These are phyloP conservation scores for Heliocidaris tuberculata DNA, from an alignment of 35 echinoderm and acorn worm genomes.

Conservation along the genomic window DNA sequence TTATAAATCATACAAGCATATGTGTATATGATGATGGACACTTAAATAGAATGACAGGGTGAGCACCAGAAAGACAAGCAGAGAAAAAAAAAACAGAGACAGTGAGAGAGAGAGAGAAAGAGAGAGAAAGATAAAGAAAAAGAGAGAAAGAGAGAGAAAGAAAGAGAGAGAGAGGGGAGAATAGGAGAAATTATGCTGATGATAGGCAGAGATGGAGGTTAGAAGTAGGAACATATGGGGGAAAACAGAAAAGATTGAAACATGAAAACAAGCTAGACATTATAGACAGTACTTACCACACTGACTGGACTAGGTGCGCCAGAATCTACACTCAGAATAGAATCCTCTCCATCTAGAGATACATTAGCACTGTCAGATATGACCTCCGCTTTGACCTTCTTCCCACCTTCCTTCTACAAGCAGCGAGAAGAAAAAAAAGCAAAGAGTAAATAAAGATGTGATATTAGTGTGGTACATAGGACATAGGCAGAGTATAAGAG, in stretches of 20 bases:
- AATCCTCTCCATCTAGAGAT: slow-evolving; percentile 65
- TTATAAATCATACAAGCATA: neutral
- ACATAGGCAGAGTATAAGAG: neutral
- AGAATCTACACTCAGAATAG: slow-evolving; percentile 72
- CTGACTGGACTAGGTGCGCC: slow-evolving; percentile 87
- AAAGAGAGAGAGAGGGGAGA: no score
- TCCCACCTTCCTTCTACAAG: slow-evolving; percentile 56
- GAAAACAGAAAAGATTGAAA: neutral
- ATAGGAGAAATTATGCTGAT: no score
- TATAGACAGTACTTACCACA: slow-evolving; percentile 69
- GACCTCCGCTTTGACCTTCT: slow-evolving; percentile 63
- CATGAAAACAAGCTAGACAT: neutral
- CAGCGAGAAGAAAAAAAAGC: neutral
- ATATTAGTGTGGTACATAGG: neutral
- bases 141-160: neutral
- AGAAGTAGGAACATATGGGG: neutral
- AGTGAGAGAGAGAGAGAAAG: neutral
- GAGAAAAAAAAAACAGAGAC: neutral
- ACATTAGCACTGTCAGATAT: slow-evolving; percentile 54
- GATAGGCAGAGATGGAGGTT: neutral
- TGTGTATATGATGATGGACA: neutral
- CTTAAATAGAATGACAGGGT: neutral
- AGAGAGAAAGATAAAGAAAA: neutral
- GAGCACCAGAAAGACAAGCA: neutral
- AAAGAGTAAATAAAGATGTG: neutral